Evolutionary conservation across 2,797 vertebrate genomes (phyloP).

Genomic region (Hydrophis major): DNA sequence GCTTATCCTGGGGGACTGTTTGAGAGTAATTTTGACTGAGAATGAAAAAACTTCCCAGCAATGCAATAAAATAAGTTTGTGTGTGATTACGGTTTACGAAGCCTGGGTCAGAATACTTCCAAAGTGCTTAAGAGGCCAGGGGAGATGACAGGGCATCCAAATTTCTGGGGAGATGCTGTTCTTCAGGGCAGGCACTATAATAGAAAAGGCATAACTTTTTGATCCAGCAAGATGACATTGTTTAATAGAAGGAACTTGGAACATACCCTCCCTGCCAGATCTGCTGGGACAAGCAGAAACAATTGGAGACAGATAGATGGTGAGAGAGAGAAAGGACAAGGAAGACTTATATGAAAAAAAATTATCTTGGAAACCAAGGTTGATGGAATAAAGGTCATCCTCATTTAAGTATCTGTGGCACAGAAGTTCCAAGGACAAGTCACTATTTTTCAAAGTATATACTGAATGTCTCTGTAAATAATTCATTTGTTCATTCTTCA

Average conservation of each 20-base stretch:
- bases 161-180: neutral
- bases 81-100: too few relatives aligned
- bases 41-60: too few relatives aligned
- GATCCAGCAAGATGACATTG: neutral
- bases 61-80: too few relatives aligned
- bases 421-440: neutral
- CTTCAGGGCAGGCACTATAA: neutral
- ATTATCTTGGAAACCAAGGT: conserved; percentile 11
- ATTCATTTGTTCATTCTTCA: neutral
- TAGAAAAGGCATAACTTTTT: neutral
- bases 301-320: neutral
- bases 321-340: neutral
- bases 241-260: neutral
- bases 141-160: neutral
- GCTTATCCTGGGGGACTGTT: too few relatives aligned
- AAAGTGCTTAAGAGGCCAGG: neutral
- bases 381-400: conserved; percentile 2
- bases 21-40: too few relatives aligned
- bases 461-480: neutral
- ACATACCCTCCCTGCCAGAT: neutral
- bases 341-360: neutral
- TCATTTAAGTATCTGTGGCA: neutral
- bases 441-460: conserved; percentile 11
- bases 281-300: neutral
- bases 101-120: neutral